phyloP scores from a whole-genome alignment of 1,140 invertebrate genomes.

The Amphibalanus amphitrite region DNA sequence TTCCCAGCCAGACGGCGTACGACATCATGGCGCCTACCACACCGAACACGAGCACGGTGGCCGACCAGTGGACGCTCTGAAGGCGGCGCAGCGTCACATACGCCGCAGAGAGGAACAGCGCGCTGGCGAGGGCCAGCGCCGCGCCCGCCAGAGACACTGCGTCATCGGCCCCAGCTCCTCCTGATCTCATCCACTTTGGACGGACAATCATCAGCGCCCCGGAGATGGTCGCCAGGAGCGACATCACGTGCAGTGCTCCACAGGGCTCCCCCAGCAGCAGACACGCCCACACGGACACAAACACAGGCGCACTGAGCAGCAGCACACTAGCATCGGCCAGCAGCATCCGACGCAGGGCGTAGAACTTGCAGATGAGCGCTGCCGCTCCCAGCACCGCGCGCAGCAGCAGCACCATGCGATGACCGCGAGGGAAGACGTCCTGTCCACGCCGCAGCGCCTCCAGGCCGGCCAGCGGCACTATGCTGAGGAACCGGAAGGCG shows the following conservation, averaged over 20 bases:
- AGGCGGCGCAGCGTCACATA: slow-evolving; percentile 67
- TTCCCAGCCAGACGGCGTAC: slow-evolving; percentile 46
- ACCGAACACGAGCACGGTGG: slow-evolving; percentile 86
- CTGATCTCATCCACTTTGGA: slow-evolving; percentile 26
- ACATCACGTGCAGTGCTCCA: slow-evolving; percentile 61
- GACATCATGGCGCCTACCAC: slow-evolving; percentile 65
- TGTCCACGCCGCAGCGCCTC: slow-evolving; percentile 59
- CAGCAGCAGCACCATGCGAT: slow-evolving; percentile 38
- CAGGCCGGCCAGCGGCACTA: slow-evolving; percentile 61
- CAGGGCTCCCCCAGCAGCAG: slow-evolving; percentile 78
- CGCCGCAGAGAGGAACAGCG: slow-evolving; percentile 71
- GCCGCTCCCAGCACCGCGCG: slow-evolving; percentile 65
- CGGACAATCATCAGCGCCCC: slow-evolving; percentile 74
- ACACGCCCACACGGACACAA: slow-evolving; percentile 75
- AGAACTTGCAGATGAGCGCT: slow-evolving; percentile 69
- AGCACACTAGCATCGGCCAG: slow-evolving; percentile 76
- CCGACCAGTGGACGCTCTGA: slow-evolving; percentile 70
- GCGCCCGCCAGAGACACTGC: slow-evolving; percentile 32
- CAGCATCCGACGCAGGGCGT: slow-evolving; percentile 74
- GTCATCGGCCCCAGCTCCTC: no score
- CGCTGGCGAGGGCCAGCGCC: slow-evolving; percentile 60
- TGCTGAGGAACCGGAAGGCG: slow-evolving; percentile 60
- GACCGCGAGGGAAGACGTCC: slow-evolving; percentile 52
- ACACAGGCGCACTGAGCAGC: slow-evolving; percentile 75
- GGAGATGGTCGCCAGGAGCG: slow-evolving; percentile 58